Evolutionary conservation across 1,140 invertebrate species (phyloP).

Genomic region (Trachymyrmex cornetzi): DNA sequence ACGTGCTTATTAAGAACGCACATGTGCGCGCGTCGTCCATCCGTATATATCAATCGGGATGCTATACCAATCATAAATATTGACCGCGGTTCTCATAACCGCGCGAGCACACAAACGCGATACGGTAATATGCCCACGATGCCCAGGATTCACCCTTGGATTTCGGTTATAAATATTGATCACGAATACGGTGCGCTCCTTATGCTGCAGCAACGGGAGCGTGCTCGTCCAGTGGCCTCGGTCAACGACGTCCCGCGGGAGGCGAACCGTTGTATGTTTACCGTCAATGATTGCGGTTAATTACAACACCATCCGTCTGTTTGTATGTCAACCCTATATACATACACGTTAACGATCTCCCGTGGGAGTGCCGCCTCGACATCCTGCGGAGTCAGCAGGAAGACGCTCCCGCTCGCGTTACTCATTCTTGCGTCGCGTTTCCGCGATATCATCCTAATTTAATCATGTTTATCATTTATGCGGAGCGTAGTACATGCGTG

Average conservation of each 20-base stretch:
- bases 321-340: slow-evolving; percentile 75
- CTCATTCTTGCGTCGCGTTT: slow-evolving; percentile 36
- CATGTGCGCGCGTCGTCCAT: neutral
- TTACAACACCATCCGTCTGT: slow-evolving; percentile 77
- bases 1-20: slow-evolving; percentile 18
- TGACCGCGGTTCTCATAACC: slow-evolving; percentile 71
- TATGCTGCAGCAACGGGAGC: slow-evolving; percentile 40
- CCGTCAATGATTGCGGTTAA: slow-evolving; percentile 79
- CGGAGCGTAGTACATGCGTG: neutral
- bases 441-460: slow-evolving; percentile 38
- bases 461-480: slow-evolving; percentile 26
- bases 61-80: slow-evolving; percentile 73
- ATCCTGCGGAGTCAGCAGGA: slow-evolving; percentile 40
- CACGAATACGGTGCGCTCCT: slow-evolving; percentile 62
- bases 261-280: slow-evolving; percentile 71
- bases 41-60: slow-evolving; percentile 29
- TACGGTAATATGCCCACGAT: slow-evolving; percentile 31
- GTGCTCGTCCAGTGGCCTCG: slow-evolving; percentile 56
- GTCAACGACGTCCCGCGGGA: slow-evolving; percentile 73
- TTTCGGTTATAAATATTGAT: slow-evolving; percentile 78
- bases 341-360: slow-evolving; percentile 73
- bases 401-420: slow-evolving; percentile 61
- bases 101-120: slow-evolving; percentile 52
- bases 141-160: slow-evolving; percentile 73
- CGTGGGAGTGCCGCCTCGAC: slow-evolving; percentile 64